A percentile compares a stretch with the other conserved stretches of the same genome.
phyloP scores from a whole-genome alignment of 2,888 invertebrate species.

The Mylabris sibirica region DNA sequence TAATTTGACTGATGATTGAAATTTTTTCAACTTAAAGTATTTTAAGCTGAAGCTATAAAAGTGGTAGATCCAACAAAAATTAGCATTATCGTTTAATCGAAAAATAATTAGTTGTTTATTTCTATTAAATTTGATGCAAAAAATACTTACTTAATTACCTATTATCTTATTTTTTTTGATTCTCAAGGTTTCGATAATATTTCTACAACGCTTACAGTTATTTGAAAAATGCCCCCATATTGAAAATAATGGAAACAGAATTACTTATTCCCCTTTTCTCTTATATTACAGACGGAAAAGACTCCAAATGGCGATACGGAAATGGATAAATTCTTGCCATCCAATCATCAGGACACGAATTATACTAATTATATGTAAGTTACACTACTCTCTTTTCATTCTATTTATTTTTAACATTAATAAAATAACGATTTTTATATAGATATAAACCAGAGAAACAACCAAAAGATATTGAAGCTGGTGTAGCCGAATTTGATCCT shows the following conservation, averaged over 20 bases:
- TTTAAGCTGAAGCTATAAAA: too few species aligned
- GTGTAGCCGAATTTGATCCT: slow-evolving; percentile 71
- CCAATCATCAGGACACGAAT: slow-evolving; percentile 69
- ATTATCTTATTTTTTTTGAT: neutral
- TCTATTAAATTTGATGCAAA: neutral
- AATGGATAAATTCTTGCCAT: slow-evolving; percentile 81
- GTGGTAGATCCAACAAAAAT: too few species aligned
- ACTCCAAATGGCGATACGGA: slow-evolving; percentile 65
- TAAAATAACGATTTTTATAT: slow-evolving; percentile 28
- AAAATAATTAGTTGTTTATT: too few species aligned
- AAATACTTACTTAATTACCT: too few species aligned
- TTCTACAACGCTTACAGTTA: too few species aligned
- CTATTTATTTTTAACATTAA: slow-evolving; percentile 22
- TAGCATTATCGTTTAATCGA: too few species aligned
- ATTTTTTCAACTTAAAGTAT: too few species aligned
- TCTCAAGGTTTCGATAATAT: neutral
- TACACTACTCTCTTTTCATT: neutral
- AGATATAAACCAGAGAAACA: neutral
- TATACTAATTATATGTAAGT: slow-evolving; percentile 56
- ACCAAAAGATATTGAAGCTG: slow-evolving; percentile 65
- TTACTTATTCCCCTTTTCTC: neutral
- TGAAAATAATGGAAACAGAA: too few species aligned
- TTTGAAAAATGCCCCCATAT: too few species aligned
- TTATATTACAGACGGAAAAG: slow-evolving; percentile 41
- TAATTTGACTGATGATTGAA: too few species aligned